Percentiles rank a stretch among this genome's conserved stretches.
Conservation (phyloP, 1,140 invertebrate genomes). For the Leguminivora glycinivorella region DNA sequence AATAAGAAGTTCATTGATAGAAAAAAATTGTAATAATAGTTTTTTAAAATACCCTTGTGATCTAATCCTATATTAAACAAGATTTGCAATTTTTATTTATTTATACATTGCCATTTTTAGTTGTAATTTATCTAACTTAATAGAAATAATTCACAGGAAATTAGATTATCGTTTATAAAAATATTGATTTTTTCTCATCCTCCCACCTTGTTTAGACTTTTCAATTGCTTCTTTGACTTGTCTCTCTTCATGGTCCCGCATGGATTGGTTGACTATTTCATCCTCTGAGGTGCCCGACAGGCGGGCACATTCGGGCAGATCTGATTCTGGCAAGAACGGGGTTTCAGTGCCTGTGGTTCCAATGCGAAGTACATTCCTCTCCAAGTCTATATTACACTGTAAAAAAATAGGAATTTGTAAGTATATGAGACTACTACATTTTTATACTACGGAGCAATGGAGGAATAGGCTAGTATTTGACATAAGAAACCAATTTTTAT, state of each 20-base stretch:
- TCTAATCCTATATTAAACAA: conserved; percentile 6
- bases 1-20: too few species aligned
- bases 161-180: conserved; percentile 3
- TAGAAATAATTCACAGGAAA: not conserved
- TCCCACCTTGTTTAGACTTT: conserved; percentile 76
- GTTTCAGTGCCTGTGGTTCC: conserved; percentile 98
- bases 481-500: too few species aligned
- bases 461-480: too few species aligned
- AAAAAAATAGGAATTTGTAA: conserved; percentile 31
- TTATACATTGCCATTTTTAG: conserved; percentile 32
- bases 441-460: too few species aligned
- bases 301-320: conserved; percentile 84
- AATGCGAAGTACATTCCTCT: conserved; percentile 92
- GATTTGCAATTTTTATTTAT: conserved; percentile 38
- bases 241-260: conserved; percentile 57
- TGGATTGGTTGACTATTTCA: conserved; percentile 70
- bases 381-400: conserved; percentile 95
- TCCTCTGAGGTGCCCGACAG: conserved; percentile 81
- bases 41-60: too few species aligned
- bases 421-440: conserved; percentile 1
- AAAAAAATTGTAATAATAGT: too few species aligned
- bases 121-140: conserved; percentile 19
- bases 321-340: conserved; percentile 92
- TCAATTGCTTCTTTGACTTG: conserved; percentile 77
- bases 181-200: conserved; percentile 57